These are phyloP conservation scores for Sphenopsis melanotis DNA, from an alignment of 2,797 vertebrate species.

Conservation along the genomic window DNA sequence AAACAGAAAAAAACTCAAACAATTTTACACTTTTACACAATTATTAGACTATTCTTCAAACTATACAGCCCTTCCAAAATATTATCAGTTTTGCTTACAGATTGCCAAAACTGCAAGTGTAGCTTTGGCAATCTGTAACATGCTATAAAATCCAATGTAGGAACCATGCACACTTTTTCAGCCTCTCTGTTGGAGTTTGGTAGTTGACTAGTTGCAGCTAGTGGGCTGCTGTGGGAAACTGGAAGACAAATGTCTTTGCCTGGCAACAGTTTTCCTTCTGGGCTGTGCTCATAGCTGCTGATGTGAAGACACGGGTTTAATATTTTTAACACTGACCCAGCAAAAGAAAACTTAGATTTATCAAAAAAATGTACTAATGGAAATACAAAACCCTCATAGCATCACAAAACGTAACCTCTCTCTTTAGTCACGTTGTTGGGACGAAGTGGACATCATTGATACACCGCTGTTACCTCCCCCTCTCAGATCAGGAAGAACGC, in stretches of 20 bases:
- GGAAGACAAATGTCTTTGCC: neutral
- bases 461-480: neutral
- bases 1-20: neutral
- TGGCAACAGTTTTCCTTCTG: neutral
- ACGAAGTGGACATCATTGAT: neutral
- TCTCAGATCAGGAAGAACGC: neutral
- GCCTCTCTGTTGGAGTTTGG: neutral
- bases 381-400: neutral
- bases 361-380: neutral
- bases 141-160: neutral
- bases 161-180: neutral
- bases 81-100: neutral
- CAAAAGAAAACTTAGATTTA: neutral
- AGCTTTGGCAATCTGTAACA: neutral
- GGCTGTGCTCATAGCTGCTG: neutral
- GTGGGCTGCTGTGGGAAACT: neutral
- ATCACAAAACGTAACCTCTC: accelerated
- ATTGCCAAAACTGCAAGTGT: neutral
- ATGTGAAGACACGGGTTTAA: neutral
- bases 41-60: neutral
- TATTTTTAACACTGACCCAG: neutral
- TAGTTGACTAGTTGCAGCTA: neutral
- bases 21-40: neutral
- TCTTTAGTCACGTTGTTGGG: neutral
- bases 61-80: neutral